These are phyloP conservation scores for Forficula auricularia DNA, from an alignment of 1,140 invertebrate species.

Conservation along the genomic window DNA sequence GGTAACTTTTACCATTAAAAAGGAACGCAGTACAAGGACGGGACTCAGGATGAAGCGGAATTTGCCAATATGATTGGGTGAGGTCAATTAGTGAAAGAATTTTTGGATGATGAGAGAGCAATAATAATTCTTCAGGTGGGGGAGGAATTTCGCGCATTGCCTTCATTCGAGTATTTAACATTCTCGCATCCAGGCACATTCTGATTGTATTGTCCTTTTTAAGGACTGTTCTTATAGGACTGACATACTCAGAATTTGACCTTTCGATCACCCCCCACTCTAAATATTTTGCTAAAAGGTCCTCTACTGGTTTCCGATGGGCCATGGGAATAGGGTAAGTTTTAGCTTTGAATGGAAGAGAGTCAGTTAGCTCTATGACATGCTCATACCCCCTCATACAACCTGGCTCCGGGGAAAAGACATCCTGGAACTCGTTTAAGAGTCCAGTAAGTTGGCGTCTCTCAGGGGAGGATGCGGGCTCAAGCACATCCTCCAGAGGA, in stretches of 20 bases:
- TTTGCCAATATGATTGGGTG: conserved; percentile 23
- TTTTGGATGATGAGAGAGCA: conserved; percentile 14
- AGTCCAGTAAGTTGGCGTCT: neutral
- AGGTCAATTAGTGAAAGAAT: conserved; percentile 21
- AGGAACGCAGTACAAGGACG: conserved; percentile 21
- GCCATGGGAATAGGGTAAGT: conserved; percentile 14
- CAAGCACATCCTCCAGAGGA: neutral
- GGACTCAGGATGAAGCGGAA: conserved; percentile 16
- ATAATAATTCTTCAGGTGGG: conserved; percentile 11
- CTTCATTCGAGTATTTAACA: conserved; percentile 20
- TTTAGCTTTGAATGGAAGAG: conserved; percentile 4
- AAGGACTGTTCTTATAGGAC: conserved; percentile 18
- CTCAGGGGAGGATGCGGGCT: neutral
- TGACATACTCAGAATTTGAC: conserved; percentile 19
- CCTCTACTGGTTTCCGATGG: conserved; percentile 8
- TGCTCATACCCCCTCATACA: conserved; percentile 1
- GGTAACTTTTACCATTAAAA: conserved; percentile 18
- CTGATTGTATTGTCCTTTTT: conserved; percentile 18
- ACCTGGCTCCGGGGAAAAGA: neutral
- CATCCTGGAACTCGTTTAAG: neutral
- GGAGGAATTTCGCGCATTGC: conserved; percentile 6
- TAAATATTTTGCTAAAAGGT: conserved; percentile 15
- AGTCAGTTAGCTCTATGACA: neutral
- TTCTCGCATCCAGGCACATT: conserved; percentile 21
- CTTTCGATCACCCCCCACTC: conserved; percentile 14